These are phyloP conservation scores for Cataglyphis rosenhaueri DNA, from an alignment of 2,888 invertebrate species.

Conservation along the genomic window DNA sequence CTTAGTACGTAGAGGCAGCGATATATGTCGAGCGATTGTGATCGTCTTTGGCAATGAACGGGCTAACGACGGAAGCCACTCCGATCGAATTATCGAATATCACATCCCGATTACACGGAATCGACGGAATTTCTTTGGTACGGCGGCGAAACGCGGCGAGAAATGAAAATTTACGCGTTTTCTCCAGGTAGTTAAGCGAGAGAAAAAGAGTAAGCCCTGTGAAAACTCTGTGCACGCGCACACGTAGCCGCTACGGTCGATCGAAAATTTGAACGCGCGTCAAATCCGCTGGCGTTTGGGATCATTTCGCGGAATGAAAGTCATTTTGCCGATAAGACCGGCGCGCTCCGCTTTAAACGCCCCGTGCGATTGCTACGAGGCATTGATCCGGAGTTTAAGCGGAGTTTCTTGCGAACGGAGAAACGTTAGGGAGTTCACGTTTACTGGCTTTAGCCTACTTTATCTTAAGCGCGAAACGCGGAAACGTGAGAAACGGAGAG, in stretches of 20 bases:
- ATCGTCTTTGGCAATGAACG: conserved; percentile 32
- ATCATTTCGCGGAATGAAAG: conserved; percentile 68
- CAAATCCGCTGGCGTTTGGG: conserved; percentile 42
- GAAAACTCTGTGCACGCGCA: not conserved
- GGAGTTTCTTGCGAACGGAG: conserved; percentile 68
- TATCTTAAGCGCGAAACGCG: conserved; percentile 30
- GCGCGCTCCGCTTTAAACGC: conserved; percentile 66
- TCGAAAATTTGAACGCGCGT: conserved; percentile 57
- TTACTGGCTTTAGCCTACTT: conserved; percentile 65
- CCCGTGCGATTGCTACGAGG: conserved; percentile 69
- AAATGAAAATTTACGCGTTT: conserved; percentile 24
- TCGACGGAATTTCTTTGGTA: not conserved
- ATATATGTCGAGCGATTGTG: conserved; percentile 48
- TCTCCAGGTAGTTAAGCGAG: not conserved
- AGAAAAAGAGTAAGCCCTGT: not conserved
- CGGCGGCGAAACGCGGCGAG: not conserved
- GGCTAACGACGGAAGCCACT: conserved; percentile 21
- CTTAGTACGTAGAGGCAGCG: conserved; percentile 21
- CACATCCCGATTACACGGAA: conserved; percentile 16
- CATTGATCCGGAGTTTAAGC: conserved; percentile 74
- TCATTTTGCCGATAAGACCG: conserved; percentile 70
- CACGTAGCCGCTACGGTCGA: conserved; percentile 50
- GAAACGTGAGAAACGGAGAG: conserved; percentile 28
- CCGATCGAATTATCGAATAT: conserved; percentile 42
- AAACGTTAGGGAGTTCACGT: conserved; percentile 64